Evolutionary conservation across 2,797 vertebrate genomes (phyloP), one percentile per base, ranked within the genome.

Genomic region (Tokudaia muenninki): DNA sequence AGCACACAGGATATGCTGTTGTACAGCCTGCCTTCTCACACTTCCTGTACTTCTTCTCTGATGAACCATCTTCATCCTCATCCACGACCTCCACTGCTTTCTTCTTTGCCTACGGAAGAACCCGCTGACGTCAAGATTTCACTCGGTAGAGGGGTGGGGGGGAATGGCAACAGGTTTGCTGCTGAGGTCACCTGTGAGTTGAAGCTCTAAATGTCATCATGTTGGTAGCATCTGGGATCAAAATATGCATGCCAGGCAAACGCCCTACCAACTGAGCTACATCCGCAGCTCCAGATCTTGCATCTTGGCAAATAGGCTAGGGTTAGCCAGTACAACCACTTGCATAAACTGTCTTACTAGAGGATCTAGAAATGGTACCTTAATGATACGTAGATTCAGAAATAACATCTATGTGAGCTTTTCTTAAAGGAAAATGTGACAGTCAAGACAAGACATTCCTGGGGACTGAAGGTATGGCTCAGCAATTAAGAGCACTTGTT

Each of bases 1-100:
- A 99, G 98, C 99, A 99, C 97, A 99, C 99, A 0, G 99, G 99
- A 95, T 99, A 99, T 0, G 99, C 98, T 21, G 99, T 99, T 0
- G 99, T 99, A 87, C 99, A 99, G 65, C 99, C 99, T 0, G 99
- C 99, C 98, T 99, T 99, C 98, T 99, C 99, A 98, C 99, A 99
- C 91, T 99, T 99, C 67, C 99, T 99, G 1, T 99, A 99, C 98
- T 99, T 99, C 98, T 99, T 99, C 98, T 99, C 99, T 0, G 99
- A 99, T 0, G 98, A 99, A 22, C 99, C 99, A 2, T 98, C 98
- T 44, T 99, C 98, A 22, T 99, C 99, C 50, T 99, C 99, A 59
- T 99, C 99, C 74, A 99, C 99, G 0, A 98, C 98, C 1, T 99
- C 98, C 81, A 99, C 99, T 37, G 99, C 98, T 98, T 99, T 99